Evolutionary conservation across 2,888 invertebrate species (phyloP).

Genomic region (Amblyjoppa proteus): DNA sequence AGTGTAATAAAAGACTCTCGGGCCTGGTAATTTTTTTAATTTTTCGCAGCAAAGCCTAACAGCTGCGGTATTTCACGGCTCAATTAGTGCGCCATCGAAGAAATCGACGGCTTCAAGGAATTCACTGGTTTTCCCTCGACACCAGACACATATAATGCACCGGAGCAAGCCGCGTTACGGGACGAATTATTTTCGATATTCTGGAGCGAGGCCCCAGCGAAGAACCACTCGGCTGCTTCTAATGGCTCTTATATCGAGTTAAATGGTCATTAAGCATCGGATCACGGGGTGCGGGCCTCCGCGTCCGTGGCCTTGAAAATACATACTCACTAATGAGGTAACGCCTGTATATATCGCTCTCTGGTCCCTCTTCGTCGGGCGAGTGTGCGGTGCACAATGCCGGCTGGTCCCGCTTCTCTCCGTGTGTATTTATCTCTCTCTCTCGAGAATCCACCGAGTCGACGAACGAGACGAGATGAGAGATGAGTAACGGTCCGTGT

Average conservation of each 20-base stretch:
- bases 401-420: conserved; percentile 22
- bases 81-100: conserved; percentile 69
- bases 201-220: neutral
- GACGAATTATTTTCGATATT: conserved; percentile 37
- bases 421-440: conserved; percentile 13
- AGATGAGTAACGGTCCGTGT: conserved; percentile 66
- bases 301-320: conserved; percentile 69
- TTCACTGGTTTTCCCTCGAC: conserved; percentile 17
- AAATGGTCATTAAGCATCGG: conserved; percentile 71
- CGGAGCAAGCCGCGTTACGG: neutral
- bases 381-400: conserved; percentile 20
- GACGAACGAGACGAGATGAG: conserved; percentile 54
- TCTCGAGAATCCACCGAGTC: conserved; percentile 26
- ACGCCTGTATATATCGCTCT: conserved; percentile 40
- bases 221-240: conserved; percentile 23
- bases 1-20: too few species aligned
- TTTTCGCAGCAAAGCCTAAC: too few species aligned
- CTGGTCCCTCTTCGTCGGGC: neutral
- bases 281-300: conserved; percentile 46
- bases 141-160: neutral
- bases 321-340: conserved; percentile 72
- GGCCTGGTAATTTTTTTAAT: too few species aligned
- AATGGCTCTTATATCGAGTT: conserved; percentile 59
- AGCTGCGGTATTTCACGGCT: conserved; percentile 44
- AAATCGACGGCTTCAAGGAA: neutral